Conservation (phyloP, 2,797 vertebrate genomes). For the Ispidina picta region DNA sequence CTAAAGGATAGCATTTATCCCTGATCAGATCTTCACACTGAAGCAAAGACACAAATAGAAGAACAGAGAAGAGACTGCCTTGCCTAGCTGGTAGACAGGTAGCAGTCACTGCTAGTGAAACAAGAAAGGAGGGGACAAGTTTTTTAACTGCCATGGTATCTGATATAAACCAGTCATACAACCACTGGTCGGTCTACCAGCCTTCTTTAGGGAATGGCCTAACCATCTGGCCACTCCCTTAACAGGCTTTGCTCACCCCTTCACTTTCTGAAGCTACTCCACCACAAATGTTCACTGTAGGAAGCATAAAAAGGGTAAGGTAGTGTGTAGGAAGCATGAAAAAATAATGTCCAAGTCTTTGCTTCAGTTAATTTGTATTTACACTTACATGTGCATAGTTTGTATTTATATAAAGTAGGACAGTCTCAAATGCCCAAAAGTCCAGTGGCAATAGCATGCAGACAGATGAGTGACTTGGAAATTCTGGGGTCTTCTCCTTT, state of each 20-base stretch:
- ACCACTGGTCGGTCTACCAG: background rate
- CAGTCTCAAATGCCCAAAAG: background rate
- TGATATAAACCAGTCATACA: background rate
- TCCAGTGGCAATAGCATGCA: background rate
- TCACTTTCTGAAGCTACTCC: background rate
- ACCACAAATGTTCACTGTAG: background rate
- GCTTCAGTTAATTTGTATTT: background rate
- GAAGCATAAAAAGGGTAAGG: background rate
- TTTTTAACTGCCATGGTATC: background rate
- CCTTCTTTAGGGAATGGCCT: background rate
- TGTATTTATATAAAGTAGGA: background rate
- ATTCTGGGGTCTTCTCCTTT: background rate
- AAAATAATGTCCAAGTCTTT: background rate
- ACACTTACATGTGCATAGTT: background rate
- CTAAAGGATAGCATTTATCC: background rate
- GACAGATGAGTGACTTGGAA: background rate
- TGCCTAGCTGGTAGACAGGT: background rate
- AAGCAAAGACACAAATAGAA: background rate
- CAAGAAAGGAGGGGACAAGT: background rate
- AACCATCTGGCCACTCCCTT: background rate
- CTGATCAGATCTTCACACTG: background rate
- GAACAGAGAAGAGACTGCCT: background rate
- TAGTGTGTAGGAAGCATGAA: background rate
- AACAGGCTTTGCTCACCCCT: background rate
- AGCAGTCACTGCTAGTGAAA: background rate